A percentile compares a stretch with the other conserved stretches of the same genome.
Conservation (phyloP, 2,113 vertebrate species). For the Mohoua ochrocephala region DNA sequence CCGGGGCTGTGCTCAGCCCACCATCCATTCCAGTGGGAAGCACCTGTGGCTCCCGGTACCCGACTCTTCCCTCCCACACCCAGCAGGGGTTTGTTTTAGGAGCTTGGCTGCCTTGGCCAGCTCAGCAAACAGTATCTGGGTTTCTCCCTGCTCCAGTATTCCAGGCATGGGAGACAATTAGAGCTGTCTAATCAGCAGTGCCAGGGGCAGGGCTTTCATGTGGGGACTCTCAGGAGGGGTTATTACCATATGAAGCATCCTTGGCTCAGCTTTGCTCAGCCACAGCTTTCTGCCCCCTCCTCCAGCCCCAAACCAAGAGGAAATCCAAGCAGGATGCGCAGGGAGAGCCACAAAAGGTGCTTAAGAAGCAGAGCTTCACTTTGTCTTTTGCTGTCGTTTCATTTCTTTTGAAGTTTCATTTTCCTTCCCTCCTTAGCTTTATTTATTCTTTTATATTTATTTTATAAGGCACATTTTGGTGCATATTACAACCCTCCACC, state of each 20-base stretch:
- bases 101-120: neutral
- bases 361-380: slow-evolving; percentile 25
- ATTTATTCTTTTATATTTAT: neutral
- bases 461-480: neutral
- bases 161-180: slow-evolving; percentile 65
- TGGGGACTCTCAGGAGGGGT: slow-evolving; percentile 36
- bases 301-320: neutral
- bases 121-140: neutral
- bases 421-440: neutral
- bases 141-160: neutral
- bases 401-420: slow-evolving; percentile 56
- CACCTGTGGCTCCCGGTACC: neutral
- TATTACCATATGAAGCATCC: slow-evolving; percentile 68
- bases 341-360: neutral
- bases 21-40: rapidly evolving
- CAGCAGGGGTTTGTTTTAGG: neutral
- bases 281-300: neutral
- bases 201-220: slow-evolving; percentile 63
- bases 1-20: neutral
- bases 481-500: neutral
- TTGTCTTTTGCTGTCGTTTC: slow-evolving; percentile 10
- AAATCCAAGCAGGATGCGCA: neutral
- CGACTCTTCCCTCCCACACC: rapidly evolving
- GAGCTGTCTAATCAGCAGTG: slow-evolving; percentile 60
- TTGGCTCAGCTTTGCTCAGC: slow-evolving; percentile 56